Evolutionary conservation across 2,113 vertebrate genomes (phyloP).

Genomic region (Dermatemys mawii): DNA sequence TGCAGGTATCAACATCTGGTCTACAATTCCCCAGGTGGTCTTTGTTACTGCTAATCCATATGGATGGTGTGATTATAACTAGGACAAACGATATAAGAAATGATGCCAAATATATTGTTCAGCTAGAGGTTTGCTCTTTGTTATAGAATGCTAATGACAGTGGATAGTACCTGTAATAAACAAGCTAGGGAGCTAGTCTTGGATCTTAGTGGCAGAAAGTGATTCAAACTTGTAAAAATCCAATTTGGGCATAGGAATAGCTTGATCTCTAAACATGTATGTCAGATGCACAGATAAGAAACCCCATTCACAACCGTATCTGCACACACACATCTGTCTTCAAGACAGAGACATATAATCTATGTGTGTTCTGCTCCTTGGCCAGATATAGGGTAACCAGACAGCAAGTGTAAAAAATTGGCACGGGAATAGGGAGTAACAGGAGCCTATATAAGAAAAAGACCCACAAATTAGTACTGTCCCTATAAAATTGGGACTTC

Average conservation of each 20-base stretch:
- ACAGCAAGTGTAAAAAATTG: too few species aligned
- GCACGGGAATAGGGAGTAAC: too few species aligned
- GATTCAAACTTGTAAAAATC: background rate
- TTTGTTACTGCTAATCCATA: background rate
- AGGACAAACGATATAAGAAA: background rate
- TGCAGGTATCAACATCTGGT: too few species aligned
- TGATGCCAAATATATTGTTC: background rate
- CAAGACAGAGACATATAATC: background rate
- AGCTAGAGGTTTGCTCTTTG: background rate
- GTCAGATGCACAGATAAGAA: background rate
- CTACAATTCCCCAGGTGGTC: background rate
- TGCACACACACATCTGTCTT: background rate
- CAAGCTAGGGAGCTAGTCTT: background rate
- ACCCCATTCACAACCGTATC: rapidly evolving
- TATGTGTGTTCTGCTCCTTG: background rate
- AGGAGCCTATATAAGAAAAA: too few species aligned
- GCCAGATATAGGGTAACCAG: too few species aligned
- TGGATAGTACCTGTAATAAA: background rate
- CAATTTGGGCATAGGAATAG: background rate
- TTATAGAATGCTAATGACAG: background rate
- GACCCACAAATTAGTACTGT: too few species aligned
- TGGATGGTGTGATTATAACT: background rate
- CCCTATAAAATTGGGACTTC: too few species aligned
- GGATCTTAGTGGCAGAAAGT: background rate
- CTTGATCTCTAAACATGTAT: background rate